These are phyloP conservation scores for Echeneis naucrates DNA, from an alignment of 2,797 vertebrate species.

Conservation along the genomic window DNA sequence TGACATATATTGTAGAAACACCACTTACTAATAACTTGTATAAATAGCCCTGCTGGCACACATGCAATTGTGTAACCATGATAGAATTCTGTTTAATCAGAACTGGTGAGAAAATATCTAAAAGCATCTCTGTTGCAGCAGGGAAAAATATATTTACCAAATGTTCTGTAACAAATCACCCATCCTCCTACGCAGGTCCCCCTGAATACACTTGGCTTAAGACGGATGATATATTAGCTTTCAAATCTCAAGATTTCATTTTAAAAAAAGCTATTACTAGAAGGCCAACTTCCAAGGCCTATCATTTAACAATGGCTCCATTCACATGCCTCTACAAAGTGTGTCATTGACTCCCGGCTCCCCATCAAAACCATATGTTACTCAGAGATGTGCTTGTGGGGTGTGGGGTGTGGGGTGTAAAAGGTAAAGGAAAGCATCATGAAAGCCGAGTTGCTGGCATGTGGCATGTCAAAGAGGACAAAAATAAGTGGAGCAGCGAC, in stretches of 20 bases:
- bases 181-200: conserved; percentile 49
- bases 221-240: conserved; percentile 59
- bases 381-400: conserved; percentile 58
- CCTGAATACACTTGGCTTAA: conserved; percentile 46
- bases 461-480: conserved; percentile 25
- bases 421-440: conserved; percentile 45
- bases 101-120: conserved; percentile 16
- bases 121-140: conserved; percentile 38
- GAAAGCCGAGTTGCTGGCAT: conserved; percentile 23
- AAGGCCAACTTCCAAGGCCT: conserved; percentile 60
- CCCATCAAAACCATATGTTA: conserved; percentile 77
- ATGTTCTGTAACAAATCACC: conserved; percentile 55
- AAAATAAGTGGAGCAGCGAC: conserved; percentile 27
- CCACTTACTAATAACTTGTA: conserved; percentile 11
- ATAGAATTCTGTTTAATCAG: conserved; percentile 44
- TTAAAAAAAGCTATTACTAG: conserved; percentile 72
- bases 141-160: conserved; percentile 31
- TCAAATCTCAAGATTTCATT: conserved; percentile 71
- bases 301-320: conserved; percentile 74
- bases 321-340: conserved; percentile 71
- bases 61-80: conserved; percentile 15
- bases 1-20: neutral
- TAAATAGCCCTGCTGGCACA: conserved; percentile 10
- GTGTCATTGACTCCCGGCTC: conserved; percentile 66
- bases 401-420: conserved; percentile 32